Evolutionary conservation across 1,140 invertebrate species (phyloP).

Genomic region (Pectinophora gossypiella): DNA sequence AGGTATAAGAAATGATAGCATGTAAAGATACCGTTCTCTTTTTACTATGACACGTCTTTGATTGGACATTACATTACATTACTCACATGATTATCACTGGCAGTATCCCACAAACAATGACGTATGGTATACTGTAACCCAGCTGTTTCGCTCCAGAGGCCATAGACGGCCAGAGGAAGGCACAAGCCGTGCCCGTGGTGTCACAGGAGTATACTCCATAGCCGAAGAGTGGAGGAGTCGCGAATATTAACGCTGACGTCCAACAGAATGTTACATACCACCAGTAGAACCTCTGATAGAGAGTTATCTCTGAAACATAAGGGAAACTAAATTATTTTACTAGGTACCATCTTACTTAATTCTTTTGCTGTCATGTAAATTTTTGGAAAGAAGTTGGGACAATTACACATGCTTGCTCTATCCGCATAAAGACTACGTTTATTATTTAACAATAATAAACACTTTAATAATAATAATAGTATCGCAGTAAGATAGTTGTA

Average conservation of each 20-base stretch:
- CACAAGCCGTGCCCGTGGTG: slow-evolving; percentile 60
- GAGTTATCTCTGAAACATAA: slow-evolving; percentile 60
- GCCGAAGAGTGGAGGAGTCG: slow-evolving; percentile 66
- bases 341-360: too few relatives aligned
- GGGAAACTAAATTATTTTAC: too few relatives aligned
- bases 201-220: slow-evolving; percentile 72
- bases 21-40: too few relatives aligned
- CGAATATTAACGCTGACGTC: slow-evolving; percentile 52
- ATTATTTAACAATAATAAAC: too few relatives aligned
- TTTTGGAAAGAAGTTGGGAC: background rate
- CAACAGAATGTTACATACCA: slow-evolving; percentile 56
- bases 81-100: slow-evolving; percentile 69
- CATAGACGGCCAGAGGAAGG: slow-evolving; percentile 60
- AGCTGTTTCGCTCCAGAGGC: slow-evolving; percentile 48
- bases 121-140: slow-evolving; percentile 59
- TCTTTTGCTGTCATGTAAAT: too few relatives aligned
- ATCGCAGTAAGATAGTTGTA: too few relatives aligned
- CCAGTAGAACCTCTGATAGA: slow-evolving; percentile 65
- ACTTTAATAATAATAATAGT: too few relatives aligned
- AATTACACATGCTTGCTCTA: background rate
- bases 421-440: too few relatives aligned
- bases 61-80: too few relatives aligned
- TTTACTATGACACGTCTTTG: too few relatives aligned
- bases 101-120: slow-evolving; percentile 57
- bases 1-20: too few relatives aligned